A percentile compares a stretch with the other conserved stretches of the same genome.
Evolutionary conservation across 1,140 invertebrate species (phyloP).

Genomic region (Acarapis woodi): DNA sequence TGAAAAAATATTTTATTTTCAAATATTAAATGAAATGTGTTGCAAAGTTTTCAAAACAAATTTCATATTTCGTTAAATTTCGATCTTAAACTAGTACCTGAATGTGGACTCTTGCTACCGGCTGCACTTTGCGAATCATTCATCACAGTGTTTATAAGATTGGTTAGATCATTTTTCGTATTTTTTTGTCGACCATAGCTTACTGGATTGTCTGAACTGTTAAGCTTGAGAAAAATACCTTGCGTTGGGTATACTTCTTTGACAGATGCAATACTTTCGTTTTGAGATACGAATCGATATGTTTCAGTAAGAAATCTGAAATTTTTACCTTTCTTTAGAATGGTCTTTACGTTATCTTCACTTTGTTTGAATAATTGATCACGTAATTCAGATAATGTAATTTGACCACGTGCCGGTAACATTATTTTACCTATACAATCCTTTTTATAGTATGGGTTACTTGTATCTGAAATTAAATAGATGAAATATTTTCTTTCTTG

Average conservation of each 20-base stretch:
- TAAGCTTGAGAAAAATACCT: slow-evolving; percentile 9
- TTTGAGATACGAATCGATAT: slow-evolving; percentile 6
- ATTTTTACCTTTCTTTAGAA: not conserved
- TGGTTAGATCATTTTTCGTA: too few relatives aligned
- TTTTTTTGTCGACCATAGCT: too few relatives aligned
- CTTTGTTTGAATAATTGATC: slow-evolving; percentile 5
- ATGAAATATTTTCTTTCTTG: slow-evolving; percentile 9
- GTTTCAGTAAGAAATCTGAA: slow-evolving; percentile 9
- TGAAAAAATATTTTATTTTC: too few relatives aligned
- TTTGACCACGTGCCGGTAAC: not conserved
- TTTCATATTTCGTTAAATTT: not conserved
- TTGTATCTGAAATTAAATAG: slow-evolving; percentile 7
- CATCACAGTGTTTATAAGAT: too few relatives aligned
- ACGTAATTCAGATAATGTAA: slow-evolving; percentile 9
- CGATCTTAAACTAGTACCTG: not conserved
- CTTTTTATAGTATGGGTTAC: slow-evolving; percentile 3
- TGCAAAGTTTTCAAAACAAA: not conserved
- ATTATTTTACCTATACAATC: slow-evolving; percentile 7
- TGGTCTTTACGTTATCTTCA: slow-evolving; percentile 3
- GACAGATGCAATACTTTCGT: slow-evolving; percentile 7
- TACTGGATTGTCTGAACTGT: not conserved
- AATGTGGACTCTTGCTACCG: not conserved
- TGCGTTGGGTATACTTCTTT: slow-evolving; percentile 10
- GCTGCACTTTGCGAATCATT: not conserved
- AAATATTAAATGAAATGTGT: too few relatives aligned